These are phyloP conservation scores for Holotrichia oblita DNA, from an alignment of 1,140 invertebrate species.

Conservation along the genomic window DNA sequence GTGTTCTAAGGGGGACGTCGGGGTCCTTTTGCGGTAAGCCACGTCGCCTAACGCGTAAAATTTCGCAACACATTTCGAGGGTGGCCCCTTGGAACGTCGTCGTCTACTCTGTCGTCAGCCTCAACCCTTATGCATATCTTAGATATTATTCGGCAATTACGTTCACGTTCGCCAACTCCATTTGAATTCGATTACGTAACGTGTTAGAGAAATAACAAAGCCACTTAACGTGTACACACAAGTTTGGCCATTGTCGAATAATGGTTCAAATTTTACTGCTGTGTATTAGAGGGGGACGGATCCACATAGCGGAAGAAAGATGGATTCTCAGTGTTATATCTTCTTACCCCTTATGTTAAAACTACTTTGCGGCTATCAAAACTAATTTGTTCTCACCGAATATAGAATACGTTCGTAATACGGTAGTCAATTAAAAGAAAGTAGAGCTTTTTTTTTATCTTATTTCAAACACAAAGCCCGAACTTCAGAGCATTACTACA, in stretches of 20 bases:
- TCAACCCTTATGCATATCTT: not conserved
- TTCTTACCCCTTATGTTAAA: no score
- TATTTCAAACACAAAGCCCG: no score
- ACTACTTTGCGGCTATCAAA: no score
- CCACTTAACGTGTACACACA: constrained; percentile 13
- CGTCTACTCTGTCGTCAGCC: not conserved
- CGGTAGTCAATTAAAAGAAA: no score
- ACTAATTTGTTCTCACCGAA: no score
- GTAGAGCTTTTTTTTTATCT: no score
- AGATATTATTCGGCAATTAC: constrained; percentile 28
- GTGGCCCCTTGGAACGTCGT: not conserved
- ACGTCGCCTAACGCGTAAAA: not conserved
- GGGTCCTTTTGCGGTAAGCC: constrained; percentile 24
- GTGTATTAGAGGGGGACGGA: not conserved
- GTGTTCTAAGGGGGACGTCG: no score
- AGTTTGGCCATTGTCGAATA: not conserved
- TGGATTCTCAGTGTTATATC: no score
- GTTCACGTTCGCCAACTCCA: not conserved
- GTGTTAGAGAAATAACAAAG: constrained; percentile 26
- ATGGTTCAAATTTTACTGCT: not conserved
- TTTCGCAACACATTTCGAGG: constrained; percentile 2
- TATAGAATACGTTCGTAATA: no score
- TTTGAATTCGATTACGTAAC: constrained; percentile 25
- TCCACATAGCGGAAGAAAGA: no score
- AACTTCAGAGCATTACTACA: no score